Conservation (phyloP, 2,797 vertebrate genomes). For the Sebastes nivosus region DNA sequence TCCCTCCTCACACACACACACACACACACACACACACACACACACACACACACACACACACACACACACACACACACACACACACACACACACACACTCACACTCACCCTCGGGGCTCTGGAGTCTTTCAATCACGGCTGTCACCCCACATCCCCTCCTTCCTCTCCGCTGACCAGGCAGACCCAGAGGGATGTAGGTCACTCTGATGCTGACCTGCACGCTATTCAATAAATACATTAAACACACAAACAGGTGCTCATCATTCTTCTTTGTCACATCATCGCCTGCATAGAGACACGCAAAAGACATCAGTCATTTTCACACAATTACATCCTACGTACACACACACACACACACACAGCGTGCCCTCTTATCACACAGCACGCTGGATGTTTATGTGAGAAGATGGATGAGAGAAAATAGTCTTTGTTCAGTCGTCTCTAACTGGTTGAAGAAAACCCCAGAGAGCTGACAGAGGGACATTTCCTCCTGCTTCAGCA, state of each 20-base stretch:
- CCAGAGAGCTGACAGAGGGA: slow-evolving; percentile 32
- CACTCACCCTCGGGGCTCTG: background rate
- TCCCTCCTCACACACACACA: background rate
- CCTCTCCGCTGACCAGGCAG: slow-evolving; percentile 17
- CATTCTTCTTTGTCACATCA: background rate
- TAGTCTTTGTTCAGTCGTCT: background rate
- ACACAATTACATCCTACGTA: background rate
- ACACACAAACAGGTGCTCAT: background rate
- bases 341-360: too few species aligned
- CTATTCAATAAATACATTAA: slow-evolving; percentile 35
- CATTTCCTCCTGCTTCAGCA: slow-evolving; percentile 8
- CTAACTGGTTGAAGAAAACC: background rate
- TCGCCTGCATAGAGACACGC: background rate
- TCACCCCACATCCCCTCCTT: slow-evolving; percentile 5
- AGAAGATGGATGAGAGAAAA: slow-evolving; percentile 14
- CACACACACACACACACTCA: too few species aligned
- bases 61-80: background rate
- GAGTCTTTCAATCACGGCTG: slow-evolving; percentile 45
- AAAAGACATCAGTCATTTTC: slow-evolving; percentile 44
- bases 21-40: background rate
- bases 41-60: too few species aligned
- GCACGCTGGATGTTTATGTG: background rate
- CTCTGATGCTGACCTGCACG: slow-evolving; percentile 20
- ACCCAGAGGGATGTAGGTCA: slow-evolving; percentile 42
- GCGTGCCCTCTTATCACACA: background rate